Conservation (phyloP, 2,797 vertebrate genomes). For the Acridotheres tristis region DNA sequence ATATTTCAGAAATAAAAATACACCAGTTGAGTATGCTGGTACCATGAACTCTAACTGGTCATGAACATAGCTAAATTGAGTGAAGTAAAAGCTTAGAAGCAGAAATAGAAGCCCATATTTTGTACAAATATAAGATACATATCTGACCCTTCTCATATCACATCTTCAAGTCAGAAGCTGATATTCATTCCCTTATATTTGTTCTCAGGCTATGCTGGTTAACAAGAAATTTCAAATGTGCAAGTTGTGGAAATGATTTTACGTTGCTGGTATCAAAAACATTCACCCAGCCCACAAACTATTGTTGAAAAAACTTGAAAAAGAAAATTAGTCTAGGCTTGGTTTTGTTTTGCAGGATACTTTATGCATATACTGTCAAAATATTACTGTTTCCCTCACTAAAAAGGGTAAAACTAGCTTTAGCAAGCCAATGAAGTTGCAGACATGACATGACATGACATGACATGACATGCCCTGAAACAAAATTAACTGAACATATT, state of each 20-base stretch:
- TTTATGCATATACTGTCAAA: not conserved
- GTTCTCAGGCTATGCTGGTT: not conserved
- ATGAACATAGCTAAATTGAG: not conserved
- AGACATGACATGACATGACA: not conserved
- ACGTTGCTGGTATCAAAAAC: not conserved
- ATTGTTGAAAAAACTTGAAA: not conserved
- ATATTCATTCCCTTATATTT: not conserved
- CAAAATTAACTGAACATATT: not conserved
- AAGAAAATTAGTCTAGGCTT: not conserved
- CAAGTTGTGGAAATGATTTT: not conserved
- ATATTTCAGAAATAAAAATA: conserved; percentile 21
- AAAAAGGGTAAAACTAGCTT: not conserved
- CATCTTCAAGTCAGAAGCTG: not conserved
- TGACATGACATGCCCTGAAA: not conserved
- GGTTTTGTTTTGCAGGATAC: not conserved
- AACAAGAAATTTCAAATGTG: not conserved
- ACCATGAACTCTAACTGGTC: not conserved
- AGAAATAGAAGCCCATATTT: not conserved
- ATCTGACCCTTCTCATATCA: not conserved
- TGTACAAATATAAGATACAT: not conserved
- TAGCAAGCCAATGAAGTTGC: not conserved
- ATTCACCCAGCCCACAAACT: not conserved
- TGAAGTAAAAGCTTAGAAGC: not conserved
- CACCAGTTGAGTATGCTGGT: not conserved
- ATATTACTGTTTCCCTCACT: not conserved